A percentile compares a stretch with the other conserved stretches of the same genome.
These are phyloP conservation scores for Heliconius aoede DNA, from an alignment of 2,888 invertebrate species.

Conservation along the genomic window DNA sequence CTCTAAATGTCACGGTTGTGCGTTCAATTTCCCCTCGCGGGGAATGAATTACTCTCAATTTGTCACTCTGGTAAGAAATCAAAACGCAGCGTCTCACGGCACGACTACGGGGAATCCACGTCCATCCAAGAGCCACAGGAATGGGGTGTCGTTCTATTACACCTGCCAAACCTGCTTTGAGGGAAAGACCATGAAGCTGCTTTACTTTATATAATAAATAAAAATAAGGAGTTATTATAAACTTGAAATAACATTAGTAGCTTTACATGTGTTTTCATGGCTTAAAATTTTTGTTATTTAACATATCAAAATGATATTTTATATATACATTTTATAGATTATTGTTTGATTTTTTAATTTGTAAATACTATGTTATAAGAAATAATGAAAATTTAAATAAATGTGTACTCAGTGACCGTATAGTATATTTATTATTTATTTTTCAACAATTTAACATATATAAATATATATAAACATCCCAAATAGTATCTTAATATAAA, in stretches of 20 bases:
- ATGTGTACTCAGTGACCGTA: constrained; percentile 26
- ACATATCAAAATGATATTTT: constrained; percentile 14
- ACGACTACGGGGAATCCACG: too few species aligned
- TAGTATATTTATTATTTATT: constrained; percentile 42
- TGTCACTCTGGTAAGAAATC: too few species aligned
- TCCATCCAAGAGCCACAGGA: neutral
- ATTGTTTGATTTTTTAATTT: constrained; percentile 29
- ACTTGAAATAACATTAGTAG: neutral
- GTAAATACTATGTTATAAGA: constrained; percentile 5
- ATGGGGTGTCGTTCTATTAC: neutral
- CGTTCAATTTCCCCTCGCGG: too few species aligned
- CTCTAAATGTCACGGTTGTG: too few species aligned
- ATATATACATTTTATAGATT: constrained; percentile 3
- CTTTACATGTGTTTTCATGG: constrained; percentile 1
- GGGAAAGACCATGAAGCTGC: neutral
- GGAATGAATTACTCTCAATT: too few species aligned
- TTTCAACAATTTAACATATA: constrained; percentile 46
- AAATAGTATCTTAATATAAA: constrained; percentile 44
- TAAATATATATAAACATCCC: constrained; percentile 44
- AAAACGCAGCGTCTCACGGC: too few species aligned
- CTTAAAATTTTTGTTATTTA: neutral
- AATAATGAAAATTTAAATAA: constrained; percentile 24
- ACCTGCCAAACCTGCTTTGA: neutral
- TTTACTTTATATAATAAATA: constrained; percentile 37
- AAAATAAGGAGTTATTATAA: constrained; percentile 17